Evolutionary conservation across 2,888 invertebrate species (phyloP).

Genomic region (Julus scanicus): DNA sequence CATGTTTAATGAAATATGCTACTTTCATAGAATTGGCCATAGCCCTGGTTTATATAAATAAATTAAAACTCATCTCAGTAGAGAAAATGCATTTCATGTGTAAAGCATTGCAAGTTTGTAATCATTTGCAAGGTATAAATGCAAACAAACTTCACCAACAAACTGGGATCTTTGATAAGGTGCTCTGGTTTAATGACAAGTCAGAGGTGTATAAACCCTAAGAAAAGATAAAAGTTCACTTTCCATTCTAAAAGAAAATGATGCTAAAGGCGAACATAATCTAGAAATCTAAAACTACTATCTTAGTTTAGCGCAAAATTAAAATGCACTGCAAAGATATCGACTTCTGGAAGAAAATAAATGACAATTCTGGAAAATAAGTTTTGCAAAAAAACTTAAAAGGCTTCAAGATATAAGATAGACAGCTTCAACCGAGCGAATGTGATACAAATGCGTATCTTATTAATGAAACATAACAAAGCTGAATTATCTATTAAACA

Average conservation of each 20-base stretch:
- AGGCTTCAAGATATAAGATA: too few relatives aligned
- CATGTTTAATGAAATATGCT: neutral
- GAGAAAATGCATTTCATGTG: neutral
- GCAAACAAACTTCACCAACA: neutral
- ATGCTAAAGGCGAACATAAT: neutral
- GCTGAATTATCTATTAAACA: too few relatives aligned
- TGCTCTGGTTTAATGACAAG: neutral
- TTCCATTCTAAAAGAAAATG: neutral
- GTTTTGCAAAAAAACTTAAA: neutral
- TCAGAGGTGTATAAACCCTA: neutral
- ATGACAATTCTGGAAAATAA: neutral
- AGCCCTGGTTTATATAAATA: too few relatives aligned
- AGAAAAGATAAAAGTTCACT: neutral
- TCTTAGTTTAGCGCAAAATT: neutral
- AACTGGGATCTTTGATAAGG: neutral
- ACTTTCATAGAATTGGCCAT: neutral
- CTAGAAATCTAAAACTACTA: neutral
- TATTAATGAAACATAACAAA: too few relatives aligned
- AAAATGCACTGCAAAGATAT: neutral
- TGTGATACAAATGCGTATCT: too few relatives aligned
- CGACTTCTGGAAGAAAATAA: neutral
- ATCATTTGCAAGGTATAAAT: neutral
- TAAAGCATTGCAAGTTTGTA: neutral
- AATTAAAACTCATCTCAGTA: neutral
- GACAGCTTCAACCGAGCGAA: too few relatives aligned